phyloP scores from a whole-genome alignment of 2,113 vertebrate genomes.

The Crotalus horridus region DNA sequence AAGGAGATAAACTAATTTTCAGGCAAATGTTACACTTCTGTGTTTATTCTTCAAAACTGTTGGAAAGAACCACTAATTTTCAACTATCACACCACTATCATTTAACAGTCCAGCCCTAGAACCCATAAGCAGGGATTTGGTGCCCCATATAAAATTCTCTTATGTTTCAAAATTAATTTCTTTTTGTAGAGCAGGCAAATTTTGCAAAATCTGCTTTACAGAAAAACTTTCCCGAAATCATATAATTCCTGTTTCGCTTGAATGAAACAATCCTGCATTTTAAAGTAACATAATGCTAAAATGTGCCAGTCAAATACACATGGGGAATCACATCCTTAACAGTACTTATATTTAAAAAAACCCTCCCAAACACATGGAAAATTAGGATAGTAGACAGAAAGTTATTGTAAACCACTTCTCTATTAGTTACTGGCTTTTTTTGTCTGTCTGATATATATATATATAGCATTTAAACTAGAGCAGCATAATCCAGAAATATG shows the following conservation, averaged over 20 bases:
- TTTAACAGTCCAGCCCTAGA: not conserved
- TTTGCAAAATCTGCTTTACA: not conserved
- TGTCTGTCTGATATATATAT: too few relatives aligned
- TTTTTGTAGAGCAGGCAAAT: not conserved
- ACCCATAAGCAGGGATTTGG: not conserved
- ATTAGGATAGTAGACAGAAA: too few relatives aligned
- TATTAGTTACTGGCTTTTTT: not conserved
- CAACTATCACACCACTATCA: not conserved
- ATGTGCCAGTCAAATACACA: not conserved
- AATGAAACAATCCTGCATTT: not conserved
- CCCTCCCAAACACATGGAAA: too few relatives aligned
- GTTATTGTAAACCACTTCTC: not conserved
- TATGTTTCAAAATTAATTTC: not conserved
- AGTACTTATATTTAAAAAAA: not conserved
- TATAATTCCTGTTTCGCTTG: not conserved
- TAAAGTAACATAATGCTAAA: not conserved
- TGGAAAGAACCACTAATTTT: not conserved
- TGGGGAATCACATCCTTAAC: not conserved
- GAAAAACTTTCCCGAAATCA: not conserved
- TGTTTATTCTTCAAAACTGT: not conserved
- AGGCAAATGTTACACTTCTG: not conserved
- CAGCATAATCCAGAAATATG: not conserved
- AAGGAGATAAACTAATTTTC: not conserved
- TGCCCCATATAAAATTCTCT: not conserved
- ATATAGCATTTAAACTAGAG: not conserved